Percentiles rank a stretch among this genome's conserved stretches.
Conservation (phyloP, 2,888 invertebrate genomes). For the Iphiclides podalirius region DNA sequence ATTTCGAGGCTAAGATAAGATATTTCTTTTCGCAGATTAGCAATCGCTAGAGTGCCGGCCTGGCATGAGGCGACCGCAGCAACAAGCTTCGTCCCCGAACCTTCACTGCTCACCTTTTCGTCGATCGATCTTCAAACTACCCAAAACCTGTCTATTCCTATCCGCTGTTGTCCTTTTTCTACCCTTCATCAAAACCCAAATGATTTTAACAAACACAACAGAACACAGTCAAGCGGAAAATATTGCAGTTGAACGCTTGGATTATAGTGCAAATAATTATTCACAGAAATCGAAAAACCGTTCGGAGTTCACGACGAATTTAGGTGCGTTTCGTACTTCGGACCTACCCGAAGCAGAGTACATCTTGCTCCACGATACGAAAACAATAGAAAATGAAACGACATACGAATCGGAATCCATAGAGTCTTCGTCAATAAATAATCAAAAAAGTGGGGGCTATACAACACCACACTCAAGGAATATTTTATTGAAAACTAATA, state of each 20-base stretch:
- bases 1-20: too few relatives aligned
- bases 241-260: background rate
- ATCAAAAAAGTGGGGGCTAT: too few relatives aligned
- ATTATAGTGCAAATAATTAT: slow-evolving; percentile 6
- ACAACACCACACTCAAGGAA: background rate
- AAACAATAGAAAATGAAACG: too few relatives aligned
- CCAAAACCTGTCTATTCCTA: slow-evolving; percentile 45
- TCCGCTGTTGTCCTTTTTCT: slow-evolving; percentile 11
- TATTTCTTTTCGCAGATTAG: slow-evolving; percentile 33
- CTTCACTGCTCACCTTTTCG: slow-evolving; percentile 57
- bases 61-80: slow-evolving; percentile 69
- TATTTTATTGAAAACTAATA: background rate
- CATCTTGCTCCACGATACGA: background rate
- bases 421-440: too few relatives aligned
- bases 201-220: slow-evolving; percentile 14
- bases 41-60: slow-evolving; percentile 35
- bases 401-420: too few relatives aligned
- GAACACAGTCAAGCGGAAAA: background rate
- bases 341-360: background rate
- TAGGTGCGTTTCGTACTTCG: background rate
- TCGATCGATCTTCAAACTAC: slow-evolving; percentile 52
- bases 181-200: slow-evolving; percentile 9
- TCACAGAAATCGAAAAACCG: background rate
- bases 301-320: background rate
- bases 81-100: slow-evolving; percentile 46